Evolutionary conservation across 2,888 invertebrate species (phyloP).

Genomic region (Caenorhabditis sp.): DNA sequence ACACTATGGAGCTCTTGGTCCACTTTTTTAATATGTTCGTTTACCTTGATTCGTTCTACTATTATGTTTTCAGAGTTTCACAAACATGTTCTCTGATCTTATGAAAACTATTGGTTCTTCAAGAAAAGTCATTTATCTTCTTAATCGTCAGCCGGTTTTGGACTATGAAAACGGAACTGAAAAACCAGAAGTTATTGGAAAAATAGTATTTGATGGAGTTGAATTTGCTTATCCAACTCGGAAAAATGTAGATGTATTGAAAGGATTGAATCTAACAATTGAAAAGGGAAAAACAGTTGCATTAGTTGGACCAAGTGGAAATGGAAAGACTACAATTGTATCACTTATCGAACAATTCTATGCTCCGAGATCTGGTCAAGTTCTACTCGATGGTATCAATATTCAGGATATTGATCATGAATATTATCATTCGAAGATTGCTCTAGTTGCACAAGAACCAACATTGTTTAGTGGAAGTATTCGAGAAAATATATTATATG

Average conservation of each 20-base stretch:
- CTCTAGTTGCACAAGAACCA: conserved; percentile 72
- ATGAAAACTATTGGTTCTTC: conserved; percentile 73
- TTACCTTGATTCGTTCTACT: too few species aligned
- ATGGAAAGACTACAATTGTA: conserved; percentile 73
- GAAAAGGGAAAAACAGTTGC: conserved; percentile 72
- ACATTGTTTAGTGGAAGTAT: conserved; percentile 77
- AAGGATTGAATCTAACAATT: conserved; percentile 71
- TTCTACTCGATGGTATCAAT: conserved; percentile 71
- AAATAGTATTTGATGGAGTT: conserved; percentile 79
- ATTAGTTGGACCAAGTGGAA: conserved; percentile 72
- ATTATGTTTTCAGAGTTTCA: conserved; percentile 67
- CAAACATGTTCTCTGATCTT: conserved; percentile 71
- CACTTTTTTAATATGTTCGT: background rate
- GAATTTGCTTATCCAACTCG: conserved; percentile 86
- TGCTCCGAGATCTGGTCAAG: conserved; percentile 69
- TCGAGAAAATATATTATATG: conserved; percentile 73
- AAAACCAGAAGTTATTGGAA: conserved; percentile 73
- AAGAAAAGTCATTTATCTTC: conserved; percentile 64
- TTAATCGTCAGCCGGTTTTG: conserved; percentile 35
- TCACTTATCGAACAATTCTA: conserved; percentile 73
- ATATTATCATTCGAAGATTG: conserved; percentile 70
- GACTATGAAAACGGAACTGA: conserved; percentile 32
- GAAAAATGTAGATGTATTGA: conserved; percentile 79
- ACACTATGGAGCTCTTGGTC: too few species aligned
- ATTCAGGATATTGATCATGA: conserved; percentile 70